Evolutionary conservation across 53 echinoderm and acorn worm species (phyloP), one percentile per base, ranked within the genome.

Genomic region (Stichopus horrens): DNA sequence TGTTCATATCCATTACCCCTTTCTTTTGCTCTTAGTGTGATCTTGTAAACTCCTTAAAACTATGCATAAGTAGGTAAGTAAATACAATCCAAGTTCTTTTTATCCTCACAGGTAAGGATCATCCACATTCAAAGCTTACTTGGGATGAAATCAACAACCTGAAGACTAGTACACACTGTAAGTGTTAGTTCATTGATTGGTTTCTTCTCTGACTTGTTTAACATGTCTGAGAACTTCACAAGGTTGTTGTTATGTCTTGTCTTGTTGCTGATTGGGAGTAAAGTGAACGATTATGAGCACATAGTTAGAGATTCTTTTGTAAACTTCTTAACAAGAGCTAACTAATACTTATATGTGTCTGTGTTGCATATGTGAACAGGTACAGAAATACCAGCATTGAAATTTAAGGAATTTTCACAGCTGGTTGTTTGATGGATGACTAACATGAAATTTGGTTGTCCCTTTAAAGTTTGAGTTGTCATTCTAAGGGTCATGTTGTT

Each of bases 101-200:
- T 20, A 5, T 86, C 57, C 13, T 23, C 89, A 21, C 75, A 95
- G 96, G 96, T 23, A 95, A 93, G 91, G 96, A 90, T 51, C 86
- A 88, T 9, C 83, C 86, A 14, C 82, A 90, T 21, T 90, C 86
- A 23, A 91, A 91, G 21, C 87, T 92, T 16, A 86, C 95, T 54
- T 96, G 93, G 93, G 95, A 93, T 88, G 94, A 95, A 58, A 89
- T 95, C 63, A 92, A 89, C 63, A 90, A 90, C 66, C 83, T 96
- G 19, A 95, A 92, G 88, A 59, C 86, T 58, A 80, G 53, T 9
- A 88, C 95, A 37, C 92, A 95, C 75, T 96, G 94, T 94, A 89
- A 94, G 96, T 94, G 21, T 21, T 51, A 2, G 2, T 37, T n/a
- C 68, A 67, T 54, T n/a, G 51, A 74, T n/a, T 20, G 75, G 5